Evolutionary conservation across 1,140 invertebrate genomes (phyloP), one percentile per base, ranked within the genome.

Genomic region (Bombus confusus): DNA sequence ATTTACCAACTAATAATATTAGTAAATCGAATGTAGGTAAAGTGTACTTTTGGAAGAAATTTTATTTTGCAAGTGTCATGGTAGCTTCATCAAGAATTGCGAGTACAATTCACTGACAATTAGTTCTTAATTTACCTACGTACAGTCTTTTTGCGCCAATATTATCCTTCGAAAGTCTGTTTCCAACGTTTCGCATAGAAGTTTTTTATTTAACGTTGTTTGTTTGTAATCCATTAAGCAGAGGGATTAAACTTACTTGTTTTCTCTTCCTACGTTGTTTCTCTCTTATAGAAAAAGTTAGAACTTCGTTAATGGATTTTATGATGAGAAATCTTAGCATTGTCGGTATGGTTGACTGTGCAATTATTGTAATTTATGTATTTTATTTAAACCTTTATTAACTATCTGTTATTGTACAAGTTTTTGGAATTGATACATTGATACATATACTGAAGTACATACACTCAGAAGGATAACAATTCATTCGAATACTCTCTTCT

Each of bases 181-280:
- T 37, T 37, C 34, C 31, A 10, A 68, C 25, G 22, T 68, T 37
- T 1, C 18, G 22, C 0, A 12, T 37, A 25, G 37, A 68, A 68
- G 66, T 68, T 68, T 68, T 34, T 25, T 22, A 37, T 68, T 68
- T 10, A 68, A 68, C 66, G 34, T 68, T 68, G 34, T 37, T 37
- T 31, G n/a, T 66, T 68, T 68, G 34, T 68, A 68, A 68, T 68
- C 66, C 66, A 37, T 37, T 68, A 68, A 68, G 34, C 66, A 68
- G 18, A 25, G 18, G 66, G 34, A 39, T 68, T 68, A 68, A 68
- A 37, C 66, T 68, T 68, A 68, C 66, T 34, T 10, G 18, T 68
- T 68, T 68, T 31, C 66, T 37, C 5, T 15, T 25, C 3, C 31
- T 13, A 13, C 59, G 31, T 25, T 22, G 1, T 68, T 18, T 10